Evolutionary conservation across 1,140 invertebrate species (phyloP).

Genomic region (Atta texana): DNA sequence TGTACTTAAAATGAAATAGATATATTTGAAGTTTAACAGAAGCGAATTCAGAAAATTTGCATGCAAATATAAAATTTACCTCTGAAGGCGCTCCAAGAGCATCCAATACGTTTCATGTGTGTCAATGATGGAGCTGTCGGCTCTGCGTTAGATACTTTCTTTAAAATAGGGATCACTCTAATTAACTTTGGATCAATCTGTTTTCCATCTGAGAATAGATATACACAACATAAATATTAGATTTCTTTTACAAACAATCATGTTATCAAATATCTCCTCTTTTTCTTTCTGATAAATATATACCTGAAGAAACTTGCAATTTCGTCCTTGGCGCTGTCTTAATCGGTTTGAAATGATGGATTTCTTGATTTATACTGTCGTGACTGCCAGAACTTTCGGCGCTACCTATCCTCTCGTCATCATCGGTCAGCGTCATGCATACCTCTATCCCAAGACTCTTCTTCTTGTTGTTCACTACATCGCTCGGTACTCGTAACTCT

Average conservation of each 20-base stretch:
- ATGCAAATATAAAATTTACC: constrained; percentile 70
- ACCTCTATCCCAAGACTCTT: constrained; percentile 83
- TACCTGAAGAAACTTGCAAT: constrained; percentile 81
- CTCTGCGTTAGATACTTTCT: constrained; percentile 76
- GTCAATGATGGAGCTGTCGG: constrained; percentile 81
- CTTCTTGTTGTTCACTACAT: constrained; percentile 85
- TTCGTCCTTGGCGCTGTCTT: constrained; percentile 86
- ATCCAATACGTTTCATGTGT: constrained; percentile 81
- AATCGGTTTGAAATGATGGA: constrained; percentile 88
- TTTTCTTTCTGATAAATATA: neutral
- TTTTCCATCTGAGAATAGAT: constrained; percentile 80
- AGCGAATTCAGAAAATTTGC: neutral
- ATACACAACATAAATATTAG: neutral
- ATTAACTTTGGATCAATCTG: constrained; percentile 84
- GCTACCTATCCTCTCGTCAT: constrained; percentile 82
- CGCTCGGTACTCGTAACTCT: constrained; percentile 86
- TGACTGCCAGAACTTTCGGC: constrained; percentile 86
- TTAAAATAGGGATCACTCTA: constrained; percentile 81
- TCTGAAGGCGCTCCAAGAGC: constrained; percentile 85
- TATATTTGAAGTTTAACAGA: too few relatives aligned
- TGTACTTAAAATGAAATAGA: too few relatives aligned
- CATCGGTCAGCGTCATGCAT: constrained; percentile 77
- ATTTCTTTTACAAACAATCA: too few relatives aligned
- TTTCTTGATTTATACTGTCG: constrained; percentile 88
- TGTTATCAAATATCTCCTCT: neutral